A percentile compares a stretch with the other conserved stretches of the same genome.
Evolutionary conservation across 2,113 vertebrate species (phyloP).

Genomic region (Gymnocephalus cernua): DNA sequence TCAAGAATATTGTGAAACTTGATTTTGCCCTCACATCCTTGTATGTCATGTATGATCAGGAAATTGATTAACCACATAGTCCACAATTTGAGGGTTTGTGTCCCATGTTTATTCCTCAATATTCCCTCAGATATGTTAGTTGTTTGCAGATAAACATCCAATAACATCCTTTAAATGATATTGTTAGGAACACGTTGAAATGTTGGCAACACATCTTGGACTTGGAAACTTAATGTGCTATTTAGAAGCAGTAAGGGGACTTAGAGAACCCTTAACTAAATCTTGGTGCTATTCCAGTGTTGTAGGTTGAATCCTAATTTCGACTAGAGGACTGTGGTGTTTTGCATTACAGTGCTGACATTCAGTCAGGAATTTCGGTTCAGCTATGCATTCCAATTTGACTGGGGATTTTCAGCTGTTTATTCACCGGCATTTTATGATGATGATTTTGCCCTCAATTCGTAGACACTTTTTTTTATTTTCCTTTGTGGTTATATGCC

Average conservation of each 20-base stretch:
- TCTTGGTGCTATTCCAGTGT: conserved; percentile 47
- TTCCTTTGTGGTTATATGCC: conserved; percentile 38
- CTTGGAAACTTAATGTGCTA: conserved; percentile 54
- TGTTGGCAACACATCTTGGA: conserved; percentile 17
- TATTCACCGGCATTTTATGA: conserved; percentile 41
- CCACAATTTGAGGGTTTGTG: background rate
- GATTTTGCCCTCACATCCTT: conserved; percentile 1
- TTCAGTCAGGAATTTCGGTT: conserved; percentile 36
- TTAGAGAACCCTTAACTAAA: conserved; percentile 43
- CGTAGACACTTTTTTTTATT: conserved; percentile 14
- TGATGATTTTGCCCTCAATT: conserved; percentile 47
- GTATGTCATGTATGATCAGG: conserved; percentile 27
- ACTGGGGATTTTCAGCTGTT: conserved; percentile 60
- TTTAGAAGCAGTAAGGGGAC: conserved; percentile 60
- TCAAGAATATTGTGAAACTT: too few species aligned
- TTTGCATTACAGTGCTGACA: conserved; percentile 35
- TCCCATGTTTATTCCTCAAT: background rate
- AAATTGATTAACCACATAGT: conserved; percentile 14
- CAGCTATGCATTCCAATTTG: conserved; percentile 67
- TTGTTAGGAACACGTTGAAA: background rate
- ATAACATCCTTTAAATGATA: background rate
- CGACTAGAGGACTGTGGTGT: conserved; percentile 41
- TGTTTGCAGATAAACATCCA: conserved; percentile 17
- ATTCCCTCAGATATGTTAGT: background rate
- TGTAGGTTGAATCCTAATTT: conserved; percentile 68